These are phyloP conservation scores for Xylophagus ater DNA, from an alignment of 2,888 invertebrate species.

Conservation along the genomic window DNA sequence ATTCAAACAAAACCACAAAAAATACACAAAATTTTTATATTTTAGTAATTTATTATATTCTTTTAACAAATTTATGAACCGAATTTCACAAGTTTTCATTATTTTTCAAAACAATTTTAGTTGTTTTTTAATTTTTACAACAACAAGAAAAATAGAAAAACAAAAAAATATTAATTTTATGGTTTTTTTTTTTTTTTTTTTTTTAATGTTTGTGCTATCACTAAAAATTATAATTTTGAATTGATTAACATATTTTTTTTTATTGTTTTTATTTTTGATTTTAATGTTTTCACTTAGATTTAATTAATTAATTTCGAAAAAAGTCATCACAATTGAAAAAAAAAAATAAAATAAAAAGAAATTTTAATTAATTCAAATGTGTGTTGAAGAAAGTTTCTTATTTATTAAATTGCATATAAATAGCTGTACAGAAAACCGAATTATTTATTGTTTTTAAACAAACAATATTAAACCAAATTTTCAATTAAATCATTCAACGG, in stretches of 20 bases:
- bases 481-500: too few species aligned
- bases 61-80: conserved; percentile 1
- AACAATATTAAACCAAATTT: too few species aligned
- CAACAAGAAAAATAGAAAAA: conserved; percentile 1
- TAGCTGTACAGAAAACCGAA: too few species aligned
- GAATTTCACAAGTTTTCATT: conserved; percentile 1
- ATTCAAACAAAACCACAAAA: conserved; percentile 1
- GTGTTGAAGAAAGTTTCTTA: too few species aligned
- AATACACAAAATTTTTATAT: conserved; percentile 1
- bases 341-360: conserved; percentile 14
- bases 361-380: too few species aligned
- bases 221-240: too few species aligned
- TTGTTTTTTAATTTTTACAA: conserved; percentile 4
- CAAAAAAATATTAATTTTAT: too few species aligned
- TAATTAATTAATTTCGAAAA: conserved; percentile 18
- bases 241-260: too few species aligned
- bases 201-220: too few species aligned
- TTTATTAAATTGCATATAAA: too few species aligned
- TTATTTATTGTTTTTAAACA: too few species aligned
- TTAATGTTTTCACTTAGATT: conserved; percentile 13
- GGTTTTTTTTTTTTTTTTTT: conserved; percentile 11
- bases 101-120: too few species aligned
- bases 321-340: conserved; percentile 15
- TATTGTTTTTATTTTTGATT: conserved; percentile 8
- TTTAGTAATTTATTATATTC: conserved; percentile 4